These are phyloP conservation scores for Bujurquina vittata DNA, from an alignment of 2,113 vertebrate genomes.

Conservation along the genomic window DNA sequence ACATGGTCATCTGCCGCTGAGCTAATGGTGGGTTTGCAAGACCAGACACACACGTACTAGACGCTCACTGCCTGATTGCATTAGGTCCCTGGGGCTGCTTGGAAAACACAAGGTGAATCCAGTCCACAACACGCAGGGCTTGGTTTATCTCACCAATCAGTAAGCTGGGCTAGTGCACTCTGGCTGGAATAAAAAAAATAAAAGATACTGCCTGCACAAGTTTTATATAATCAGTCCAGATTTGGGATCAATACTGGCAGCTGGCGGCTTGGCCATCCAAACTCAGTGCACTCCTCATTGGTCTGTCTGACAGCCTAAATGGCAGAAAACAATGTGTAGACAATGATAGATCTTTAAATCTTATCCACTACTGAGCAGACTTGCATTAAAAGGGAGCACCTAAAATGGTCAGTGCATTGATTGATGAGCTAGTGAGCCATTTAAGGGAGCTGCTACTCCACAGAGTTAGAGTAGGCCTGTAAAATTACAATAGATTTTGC, in stretches of 20 bases:
- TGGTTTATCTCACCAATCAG: conserved; percentile 52
- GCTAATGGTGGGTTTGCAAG: conserved; percentile 56
- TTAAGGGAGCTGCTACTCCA: conserved; percentile 28
- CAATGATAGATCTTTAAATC: conserved; percentile 42
- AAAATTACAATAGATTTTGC: not conserved
- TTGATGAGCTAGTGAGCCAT: conserved; percentile 38
- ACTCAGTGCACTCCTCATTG: conserved; percentile 30
- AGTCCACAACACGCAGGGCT: conserved; percentile 14
- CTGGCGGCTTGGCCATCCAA: conserved; percentile 20
- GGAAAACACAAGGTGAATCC: conserved; percentile 63
- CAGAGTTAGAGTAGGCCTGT: conserved; percentile 7
- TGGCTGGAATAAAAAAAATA: conserved; percentile 4
- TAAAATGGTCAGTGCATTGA: conserved; percentile 43
- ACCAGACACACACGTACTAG: conserved; percentile 54
- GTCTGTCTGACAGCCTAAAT: conserved; percentile 48
- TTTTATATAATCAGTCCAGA: conserved; percentile 31
- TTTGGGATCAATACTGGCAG: conserved; percentile 44
- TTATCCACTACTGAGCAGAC: conserved; percentile 19
- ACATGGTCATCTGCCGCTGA: conserved; percentile 50
- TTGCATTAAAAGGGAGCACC: conserved; percentile 26
- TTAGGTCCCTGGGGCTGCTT: conserved; percentile 41
- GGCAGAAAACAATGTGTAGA: conserved; percentile 26
- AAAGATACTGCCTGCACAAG: not conserved
- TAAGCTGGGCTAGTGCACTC: conserved; percentile 2
- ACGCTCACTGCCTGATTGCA: conserved; percentile 60